Conservation (phyloP, 2,888 invertebrate species). For the Stenodera caucasica region DNA sequence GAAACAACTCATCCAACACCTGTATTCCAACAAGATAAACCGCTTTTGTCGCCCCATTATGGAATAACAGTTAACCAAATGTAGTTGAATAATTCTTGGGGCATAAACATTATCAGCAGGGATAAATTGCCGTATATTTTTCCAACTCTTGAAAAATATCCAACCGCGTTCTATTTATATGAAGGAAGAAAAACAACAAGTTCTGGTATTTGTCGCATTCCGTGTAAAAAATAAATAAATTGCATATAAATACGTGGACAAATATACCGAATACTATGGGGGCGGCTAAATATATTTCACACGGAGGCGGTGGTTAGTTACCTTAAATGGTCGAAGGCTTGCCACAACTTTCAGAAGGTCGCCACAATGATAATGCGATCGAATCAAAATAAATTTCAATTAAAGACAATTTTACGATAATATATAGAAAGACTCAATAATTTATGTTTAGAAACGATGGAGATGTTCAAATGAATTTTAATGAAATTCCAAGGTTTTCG, state of each 20-base stretch:
- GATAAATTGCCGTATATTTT: too few relatives aligned
- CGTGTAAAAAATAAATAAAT: too few relatives aligned
- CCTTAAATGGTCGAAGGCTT: conserved; percentile 52
- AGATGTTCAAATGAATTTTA: not conserved
- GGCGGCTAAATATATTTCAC: conserved; percentile 32
- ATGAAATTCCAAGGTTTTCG: not conserved
- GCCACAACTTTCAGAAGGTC: conserved; percentile 36
- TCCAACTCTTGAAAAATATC: too few relatives aligned
- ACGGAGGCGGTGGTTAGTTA: conserved; percentile 51
- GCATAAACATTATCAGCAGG: too few relatives aligned
- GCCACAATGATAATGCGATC: conserved; percentile 7
- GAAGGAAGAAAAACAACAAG: not conserved
- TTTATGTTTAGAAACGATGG: not conserved
- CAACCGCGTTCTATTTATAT: not conserved
- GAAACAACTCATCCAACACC: too few relatives aligned
- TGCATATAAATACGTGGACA: not conserved
- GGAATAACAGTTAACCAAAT: not conserved
- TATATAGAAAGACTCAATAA: too few relatives aligned
- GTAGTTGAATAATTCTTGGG: too few relatives aligned
- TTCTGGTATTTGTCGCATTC: conserved; percentile 22
- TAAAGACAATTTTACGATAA: too few relatives aligned
- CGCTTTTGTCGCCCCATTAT: not conserved
- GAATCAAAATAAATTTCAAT: not conserved
- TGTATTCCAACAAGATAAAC: not conserved
- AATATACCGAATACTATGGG: conserved; percentile 40